Conservation (phyloP, 2,113 vertebrate genomes). For the Myiagra hebetior region DNA sequence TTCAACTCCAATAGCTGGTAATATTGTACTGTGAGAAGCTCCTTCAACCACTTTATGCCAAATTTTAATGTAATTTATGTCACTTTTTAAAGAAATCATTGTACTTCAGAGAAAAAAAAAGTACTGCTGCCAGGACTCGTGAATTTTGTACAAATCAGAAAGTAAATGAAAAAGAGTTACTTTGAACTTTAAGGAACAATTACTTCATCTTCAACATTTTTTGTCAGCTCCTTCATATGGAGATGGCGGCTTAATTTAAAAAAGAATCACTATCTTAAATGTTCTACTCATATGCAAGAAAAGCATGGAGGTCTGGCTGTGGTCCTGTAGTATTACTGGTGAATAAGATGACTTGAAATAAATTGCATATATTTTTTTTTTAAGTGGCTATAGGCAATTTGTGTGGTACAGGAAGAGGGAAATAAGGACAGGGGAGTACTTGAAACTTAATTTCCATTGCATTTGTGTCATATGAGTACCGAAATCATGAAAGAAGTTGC, state of each 20-base stretch:
- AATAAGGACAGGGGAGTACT: neutral
- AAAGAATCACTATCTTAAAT: neutral
- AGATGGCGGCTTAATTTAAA: neutral
- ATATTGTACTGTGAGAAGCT: neutral
- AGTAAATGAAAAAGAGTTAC: neutral
- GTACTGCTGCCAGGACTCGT: neutral
- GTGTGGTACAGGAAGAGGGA: neutral
- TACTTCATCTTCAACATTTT: neutral
- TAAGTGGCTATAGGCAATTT: neutral
- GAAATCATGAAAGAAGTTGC: neutral
- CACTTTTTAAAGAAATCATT: neutral
- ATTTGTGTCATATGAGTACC: neutral
- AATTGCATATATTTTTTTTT: neutral
- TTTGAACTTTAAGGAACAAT: neutral
- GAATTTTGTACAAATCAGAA: neutral
- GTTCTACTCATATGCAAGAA: neutral
- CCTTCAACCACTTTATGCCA: neutral
- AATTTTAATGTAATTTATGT: neutral
- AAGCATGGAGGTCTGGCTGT: neutral
- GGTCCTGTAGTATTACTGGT: neutral
- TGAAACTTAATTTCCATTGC: neutral
- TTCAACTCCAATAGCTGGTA: neutral
- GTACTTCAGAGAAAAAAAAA: neutral
- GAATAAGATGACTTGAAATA: neutral
- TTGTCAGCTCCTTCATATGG: neutral